A percentile compares a stretch with the other conserved stretches of the same genome.
These are phyloP conservation scores for Mormyrus proboscirostris DNA, from an alignment of 2,797 vertebrate species.

Conservation along the genomic window DNA sequence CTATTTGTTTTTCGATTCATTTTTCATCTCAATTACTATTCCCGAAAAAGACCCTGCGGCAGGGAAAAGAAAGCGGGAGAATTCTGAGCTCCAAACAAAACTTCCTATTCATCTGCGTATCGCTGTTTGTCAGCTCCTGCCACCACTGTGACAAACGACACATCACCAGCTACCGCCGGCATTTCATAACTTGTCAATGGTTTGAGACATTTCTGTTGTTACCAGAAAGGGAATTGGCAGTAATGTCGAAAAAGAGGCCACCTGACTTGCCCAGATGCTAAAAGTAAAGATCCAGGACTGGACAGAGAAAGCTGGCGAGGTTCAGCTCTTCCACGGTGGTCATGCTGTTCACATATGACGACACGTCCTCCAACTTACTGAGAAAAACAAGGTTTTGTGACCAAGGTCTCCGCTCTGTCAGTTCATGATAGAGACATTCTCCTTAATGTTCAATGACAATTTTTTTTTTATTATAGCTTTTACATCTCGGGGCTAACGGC, in stretches of 20 bases:
- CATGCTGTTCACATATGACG: background rate
- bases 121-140: background rate
- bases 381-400: background rate
- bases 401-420: background rate
- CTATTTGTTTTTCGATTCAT: conserved; percentile 3
- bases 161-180: background rate
- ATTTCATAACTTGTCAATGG: background rate
- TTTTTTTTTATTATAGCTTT: background rate
- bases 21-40: conserved; percentile 3
- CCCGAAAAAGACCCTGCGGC: conserved; percentile 10
- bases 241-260: background rate
- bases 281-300: background rate
- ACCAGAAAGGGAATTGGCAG: background rate
- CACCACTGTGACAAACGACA: background rate
- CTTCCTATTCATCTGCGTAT: background rate
- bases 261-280: background rate
- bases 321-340: background rate
- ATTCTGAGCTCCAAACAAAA: background rate
- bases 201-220: background rate
- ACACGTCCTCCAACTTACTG: background rate
- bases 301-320: background rate
- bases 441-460: background rate
- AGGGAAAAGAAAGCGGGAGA: background rate
- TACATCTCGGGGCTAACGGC: background rate
- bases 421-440: background rate